Conservation (phyloP, 2,888 invertebrate genomes). For the Drosophila paranaensis region DNA sequence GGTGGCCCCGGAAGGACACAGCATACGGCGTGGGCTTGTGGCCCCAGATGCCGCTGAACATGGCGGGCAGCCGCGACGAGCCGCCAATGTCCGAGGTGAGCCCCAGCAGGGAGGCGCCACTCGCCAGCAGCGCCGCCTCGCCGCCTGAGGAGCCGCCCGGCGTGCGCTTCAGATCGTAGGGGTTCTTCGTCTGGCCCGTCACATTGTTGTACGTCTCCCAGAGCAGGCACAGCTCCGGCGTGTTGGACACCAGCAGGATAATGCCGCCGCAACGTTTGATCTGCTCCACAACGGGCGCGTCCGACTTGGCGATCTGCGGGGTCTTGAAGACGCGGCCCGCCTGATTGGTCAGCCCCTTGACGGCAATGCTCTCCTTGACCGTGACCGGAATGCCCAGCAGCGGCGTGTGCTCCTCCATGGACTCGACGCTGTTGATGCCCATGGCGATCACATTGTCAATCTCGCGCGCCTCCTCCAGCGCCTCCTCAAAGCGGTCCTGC, state of each 20-base stretch:
- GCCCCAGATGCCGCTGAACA: slow-evolving; percentile 97
- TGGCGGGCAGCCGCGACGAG: slow-evolving; percentile 94
- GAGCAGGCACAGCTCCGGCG: slow-evolving; percentile 95
- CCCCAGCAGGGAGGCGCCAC: slow-evolving; percentile 92
- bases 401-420: slow-evolving; percentile 89
- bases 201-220: slow-evolving; percentile 96
- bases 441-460: slow-evolving; percentile 89
- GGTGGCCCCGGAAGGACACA: slow-evolving; percentile 89
- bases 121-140: slow-evolving; percentile 91
- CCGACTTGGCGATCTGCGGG: slow-evolving; percentile 88
- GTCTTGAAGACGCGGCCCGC: slow-evolving; percentile 88
- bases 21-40: slow-evolving; percentile 93
- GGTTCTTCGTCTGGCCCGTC: slow-evolving; percentile 94
- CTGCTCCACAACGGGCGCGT: slow-evolving; percentile 90
- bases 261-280: slow-evolving; percentile 93
- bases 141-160: slow-evolving; percentile 97
- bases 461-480: slow-evolving; percentile 90
- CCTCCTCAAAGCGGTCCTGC: slow-evolving; percentile 90
- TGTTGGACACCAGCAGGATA: slow-evolving; percentile 94
- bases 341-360: slow-evolving; percentile 92
- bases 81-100: slow-evolving; percentile 96
- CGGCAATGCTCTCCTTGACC: slow-evolving; percentile 92
- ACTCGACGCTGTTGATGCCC: slow-evolving; percentile 86
- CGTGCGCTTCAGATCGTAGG: slow-evolving; percentile 92
- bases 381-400: slow-evolving; percentile 94